These are phyloP conservation scores for Heliconius nattereri DNA, from an alignment of 1,140 invertebrate species.

Conservation along the genomic window DNA sequence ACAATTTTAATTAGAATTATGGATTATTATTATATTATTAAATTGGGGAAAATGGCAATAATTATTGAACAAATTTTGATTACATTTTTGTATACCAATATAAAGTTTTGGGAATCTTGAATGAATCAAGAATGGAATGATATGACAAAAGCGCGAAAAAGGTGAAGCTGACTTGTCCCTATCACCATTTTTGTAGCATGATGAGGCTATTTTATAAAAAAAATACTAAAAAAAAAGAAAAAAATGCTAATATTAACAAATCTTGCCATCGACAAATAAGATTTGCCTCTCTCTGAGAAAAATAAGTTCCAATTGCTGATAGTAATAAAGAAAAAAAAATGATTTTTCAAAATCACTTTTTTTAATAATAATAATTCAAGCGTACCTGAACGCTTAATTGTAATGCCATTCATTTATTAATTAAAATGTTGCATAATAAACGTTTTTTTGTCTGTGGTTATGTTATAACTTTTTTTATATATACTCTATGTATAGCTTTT, in stretches of 20 bases:
- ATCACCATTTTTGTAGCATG: neutral
- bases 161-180: neutral
- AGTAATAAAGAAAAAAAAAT: neutral
- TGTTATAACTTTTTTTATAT: constrained; percentile 25
- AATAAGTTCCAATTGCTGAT: neutral
- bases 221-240: neutral
- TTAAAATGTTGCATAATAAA: constrained; percentile 35
- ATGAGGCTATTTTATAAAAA: constrained; percentile 32
- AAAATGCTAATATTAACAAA: constrained; percentile 20
- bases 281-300: constrained; percentile 20
- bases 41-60: constrained; percentile 2
- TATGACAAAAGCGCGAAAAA: neutral
- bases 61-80: constrained; percentile 4
- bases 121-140: neutral
- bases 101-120: no score
- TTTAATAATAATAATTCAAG: constrained; percentile 22
- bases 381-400: constrained; percentile 39
- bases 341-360: constrained; percentile 40
- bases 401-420: constrained; percentile 45
- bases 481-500: constrained; percentile 32
- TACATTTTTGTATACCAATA: neutral
- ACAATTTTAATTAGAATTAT: constrained; percentile 6
- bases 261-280: constrained; percentile 30
- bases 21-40: neutral
- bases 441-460: constrained; percentile 39